Evolutionary conservation across 2,888 invertebrate species (phyloP).

Genomic region (Oegoconia quadripuncta): DNA sequence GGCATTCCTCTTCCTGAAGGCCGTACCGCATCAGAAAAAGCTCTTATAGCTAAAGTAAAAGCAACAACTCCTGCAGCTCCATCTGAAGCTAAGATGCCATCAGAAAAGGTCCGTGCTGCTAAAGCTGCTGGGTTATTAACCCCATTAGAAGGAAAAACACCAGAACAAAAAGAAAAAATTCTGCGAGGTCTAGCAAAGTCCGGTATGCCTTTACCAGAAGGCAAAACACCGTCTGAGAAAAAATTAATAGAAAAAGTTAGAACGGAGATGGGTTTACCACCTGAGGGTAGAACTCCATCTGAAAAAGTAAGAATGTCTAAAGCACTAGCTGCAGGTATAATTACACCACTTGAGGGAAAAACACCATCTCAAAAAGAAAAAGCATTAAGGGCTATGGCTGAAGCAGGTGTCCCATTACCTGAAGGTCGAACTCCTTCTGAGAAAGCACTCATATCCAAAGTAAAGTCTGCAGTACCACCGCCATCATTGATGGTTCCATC

Average conservation of each 20-base stretch:
- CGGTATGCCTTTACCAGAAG: conserved; percentile 32
- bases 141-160: conserved; percentile 28
- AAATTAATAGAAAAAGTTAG: conserved; percentile 30
- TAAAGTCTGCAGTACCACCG: not conserved
- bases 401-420: conserved; percentile 24
- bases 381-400: conserved; percentile 15
- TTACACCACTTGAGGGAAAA: conserved; percentile 24
- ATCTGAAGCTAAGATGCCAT: conserved; percentile 9
- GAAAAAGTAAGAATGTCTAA: conserved; percentile 17
- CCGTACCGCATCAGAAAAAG: conserved; percentile 28
- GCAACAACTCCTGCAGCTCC: conserved; percentile 4
- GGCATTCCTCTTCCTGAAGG: conserved; percentile 33
- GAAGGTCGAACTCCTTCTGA: conserved; percentile 26
- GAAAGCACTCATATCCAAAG: conserved; percentile 19
- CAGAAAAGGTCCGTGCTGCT: conserved; percentile 24
- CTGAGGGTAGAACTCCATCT: conserved; percentile 25
- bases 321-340: conserved; percentile 24
- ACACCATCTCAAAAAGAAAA: conserved; percentile 28
- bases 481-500: conserved; percentile 9
- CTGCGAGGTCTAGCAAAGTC: conserved; percentile 21
- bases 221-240: conserved; percentile 29
- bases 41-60: conserved; percentile 24
- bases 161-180: conserved; percentile 28
- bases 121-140: conserved; percentile 29
- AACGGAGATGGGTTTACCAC: conserved; percentile 30